Conservation (phyloP, 2,797 vertebrate genomes). For the Stomatorhinus walkeri region DNA sequence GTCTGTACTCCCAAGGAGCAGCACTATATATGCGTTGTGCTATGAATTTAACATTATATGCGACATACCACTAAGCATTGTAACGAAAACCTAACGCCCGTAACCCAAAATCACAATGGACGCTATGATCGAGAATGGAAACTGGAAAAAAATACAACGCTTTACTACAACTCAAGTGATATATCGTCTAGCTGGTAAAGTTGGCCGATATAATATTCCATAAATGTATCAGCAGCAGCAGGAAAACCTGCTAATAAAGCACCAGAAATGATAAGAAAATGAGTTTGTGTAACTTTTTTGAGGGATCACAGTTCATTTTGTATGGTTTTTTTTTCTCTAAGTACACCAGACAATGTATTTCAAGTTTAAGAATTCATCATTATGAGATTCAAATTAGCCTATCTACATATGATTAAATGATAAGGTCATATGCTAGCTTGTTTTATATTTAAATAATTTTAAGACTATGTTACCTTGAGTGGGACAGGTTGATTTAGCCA, state of each 20-base stretch:
- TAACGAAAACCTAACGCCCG: neutral
- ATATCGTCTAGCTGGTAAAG: neutral
- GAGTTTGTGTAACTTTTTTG: neutral
- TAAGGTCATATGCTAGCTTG: neutral
- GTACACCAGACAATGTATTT: neutral
- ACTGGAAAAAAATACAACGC: neutral
- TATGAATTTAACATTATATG: neutral
- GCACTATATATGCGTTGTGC: neutral
- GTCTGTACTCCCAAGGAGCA: neutral
- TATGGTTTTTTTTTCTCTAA: neutral
- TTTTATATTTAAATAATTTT: neutral
- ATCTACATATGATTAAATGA: neutral
- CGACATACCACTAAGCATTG: neutral
- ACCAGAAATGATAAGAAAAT: neutral
- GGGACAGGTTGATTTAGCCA: neutral
- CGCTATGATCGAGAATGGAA: neutral
- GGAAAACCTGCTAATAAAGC: neutral
- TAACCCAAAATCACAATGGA: neutral
- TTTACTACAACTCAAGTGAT: neutral
- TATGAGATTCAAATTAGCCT: neutral
- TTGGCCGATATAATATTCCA: neutral
- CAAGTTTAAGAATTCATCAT: neutral
- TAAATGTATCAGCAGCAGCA: neutral
- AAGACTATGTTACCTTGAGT: neutral
- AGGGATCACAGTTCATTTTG: neutral